phyloP scores from a whole-genome alignment of 2,113 vertebrate species.

The Varanus salvator region DNA sequence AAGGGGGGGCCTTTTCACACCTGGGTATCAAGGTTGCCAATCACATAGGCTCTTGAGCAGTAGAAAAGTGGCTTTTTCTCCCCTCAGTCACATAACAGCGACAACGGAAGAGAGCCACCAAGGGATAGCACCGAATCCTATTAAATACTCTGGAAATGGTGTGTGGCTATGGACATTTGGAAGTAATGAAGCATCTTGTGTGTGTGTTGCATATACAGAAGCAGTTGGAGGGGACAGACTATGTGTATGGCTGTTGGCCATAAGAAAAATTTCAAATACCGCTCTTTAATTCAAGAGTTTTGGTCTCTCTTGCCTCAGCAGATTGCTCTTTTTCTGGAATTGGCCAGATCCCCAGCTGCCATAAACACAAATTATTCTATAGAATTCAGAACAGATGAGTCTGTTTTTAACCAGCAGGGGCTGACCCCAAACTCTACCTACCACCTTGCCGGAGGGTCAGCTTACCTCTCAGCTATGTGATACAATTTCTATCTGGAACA shows the following conservation, averaged over 20 bases:
- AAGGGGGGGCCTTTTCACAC: not conserved
- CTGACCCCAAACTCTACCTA: not conserved
- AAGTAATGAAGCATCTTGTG: too few relatives aligned
- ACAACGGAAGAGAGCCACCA: not conserved
- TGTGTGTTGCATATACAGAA: not conserved
- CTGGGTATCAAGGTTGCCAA: not conserved
- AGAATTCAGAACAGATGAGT: not conserved
- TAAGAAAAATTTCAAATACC: not conserved
- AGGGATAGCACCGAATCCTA: too few relatives aligned
- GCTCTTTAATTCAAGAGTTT: not conserved
- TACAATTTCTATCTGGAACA: not conserved
- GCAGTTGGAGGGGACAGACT: too few relatives aligned
- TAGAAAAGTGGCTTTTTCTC: not conserved
- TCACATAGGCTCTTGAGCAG: not conserved
- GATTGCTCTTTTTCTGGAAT: not conserved
- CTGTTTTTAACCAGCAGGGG: not conserved
- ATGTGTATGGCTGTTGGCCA: not conserved
- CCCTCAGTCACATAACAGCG: not conserved
- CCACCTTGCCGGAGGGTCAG: not conserved
- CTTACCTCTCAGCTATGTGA: not conserved
- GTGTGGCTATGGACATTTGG: not conserved
- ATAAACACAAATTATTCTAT: not conserved
- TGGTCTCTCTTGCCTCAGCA: not conserved
- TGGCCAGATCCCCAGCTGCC: not conserved
- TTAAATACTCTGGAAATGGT: not conserved